Percentiles rank a stretch among this genome's conserved stretches.
These are phyloP conservation scores for Thecocarcelia acutangulata DNA, from an alignment of 2,888 invertebrate genomes.

Conservation along the genomic window DNA sequence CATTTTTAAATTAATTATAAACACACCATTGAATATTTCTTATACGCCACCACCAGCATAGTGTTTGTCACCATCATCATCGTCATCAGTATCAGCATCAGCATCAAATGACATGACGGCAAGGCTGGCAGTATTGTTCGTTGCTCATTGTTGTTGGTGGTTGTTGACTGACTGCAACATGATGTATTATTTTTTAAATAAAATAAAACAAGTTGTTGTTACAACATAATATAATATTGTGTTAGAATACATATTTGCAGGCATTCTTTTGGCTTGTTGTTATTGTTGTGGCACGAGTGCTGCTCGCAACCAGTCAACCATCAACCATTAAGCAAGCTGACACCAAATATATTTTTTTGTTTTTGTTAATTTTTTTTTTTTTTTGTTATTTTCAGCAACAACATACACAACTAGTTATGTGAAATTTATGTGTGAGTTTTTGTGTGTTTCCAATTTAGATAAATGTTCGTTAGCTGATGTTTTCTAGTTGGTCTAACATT, in stretches of 20 bases:
- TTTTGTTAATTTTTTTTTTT: conserved; percentile 42
- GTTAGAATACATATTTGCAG: conserved; percentile 36
- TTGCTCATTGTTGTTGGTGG: conserved; percentile 9
- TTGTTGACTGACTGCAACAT: conserved; percentile 27
- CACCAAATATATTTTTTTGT: conserved; percentile 49
- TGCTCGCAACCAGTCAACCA: conserved; percentile 51
- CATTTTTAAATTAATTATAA: conserved; percentile 55
- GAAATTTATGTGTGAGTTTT: not conserved
- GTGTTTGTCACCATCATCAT: conserved; percentile 24
- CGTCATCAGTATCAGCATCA: too few species aligned
- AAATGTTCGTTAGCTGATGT: conserved; percentile 51
- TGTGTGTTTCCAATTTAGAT: conserved; percentile 55
- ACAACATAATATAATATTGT: conserved; percentile 37
- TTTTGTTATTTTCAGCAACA: not conserved
- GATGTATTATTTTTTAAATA: conserved; percentile 8
- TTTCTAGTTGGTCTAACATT: conserved; percentile 18
- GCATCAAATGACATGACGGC: conserved; percentile 33
- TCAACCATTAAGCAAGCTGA: conserved; percentile 65
- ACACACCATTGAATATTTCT: conserved; percentile 60
- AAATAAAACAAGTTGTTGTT: conserved; percentile 31
- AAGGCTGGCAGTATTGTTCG: conserved; percentile 12
- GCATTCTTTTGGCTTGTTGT: conserved; percentile 12
- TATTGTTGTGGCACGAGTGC: conserved; percentile 14
- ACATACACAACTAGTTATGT: not conserved
- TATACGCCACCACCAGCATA: conserved; percentile 4